Conservation (phyloP, 2,797 vertebrate genomes). For the Myotis vivesi region DNA sequence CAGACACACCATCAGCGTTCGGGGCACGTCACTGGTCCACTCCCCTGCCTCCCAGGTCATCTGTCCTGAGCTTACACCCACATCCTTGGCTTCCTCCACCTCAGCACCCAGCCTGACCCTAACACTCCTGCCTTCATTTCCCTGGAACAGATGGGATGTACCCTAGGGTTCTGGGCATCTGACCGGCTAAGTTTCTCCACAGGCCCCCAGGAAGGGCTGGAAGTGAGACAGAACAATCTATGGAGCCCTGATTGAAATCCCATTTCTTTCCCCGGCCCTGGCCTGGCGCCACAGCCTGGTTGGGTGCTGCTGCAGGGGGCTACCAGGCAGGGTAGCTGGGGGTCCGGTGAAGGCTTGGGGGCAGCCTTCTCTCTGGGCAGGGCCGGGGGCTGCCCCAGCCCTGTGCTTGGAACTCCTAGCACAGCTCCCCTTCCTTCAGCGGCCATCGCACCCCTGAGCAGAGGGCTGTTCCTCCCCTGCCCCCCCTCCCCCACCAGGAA, state of each 20-base stretch:
- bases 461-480: not conserved
- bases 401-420: not conserved
- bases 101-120: not conserved
- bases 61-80: not conserved
- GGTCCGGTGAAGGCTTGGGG: not conserved
- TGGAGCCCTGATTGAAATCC: not conserved
- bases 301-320: not conserved
- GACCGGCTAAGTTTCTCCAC: not conserved
- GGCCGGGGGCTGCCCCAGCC: not conserved
- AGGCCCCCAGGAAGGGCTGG: not conserved
- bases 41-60: not conserved
- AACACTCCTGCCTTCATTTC: not conserved
- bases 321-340: not conserved
- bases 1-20: fast-evolving
- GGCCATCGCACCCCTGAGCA: not conserved
- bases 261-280: not conserved
- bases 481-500: not conserved
- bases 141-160: not conserved
- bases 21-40: not conserved
- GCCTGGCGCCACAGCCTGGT: not conserved
- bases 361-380: not conserved
- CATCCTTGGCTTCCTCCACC: not conserved
- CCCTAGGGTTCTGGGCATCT: not conserved
- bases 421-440: not conserved
- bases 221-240: not conserved